Base-by-base conservation (phyloP, 2,888 invertebrate species). In the Apamea epomidion region DNA sequence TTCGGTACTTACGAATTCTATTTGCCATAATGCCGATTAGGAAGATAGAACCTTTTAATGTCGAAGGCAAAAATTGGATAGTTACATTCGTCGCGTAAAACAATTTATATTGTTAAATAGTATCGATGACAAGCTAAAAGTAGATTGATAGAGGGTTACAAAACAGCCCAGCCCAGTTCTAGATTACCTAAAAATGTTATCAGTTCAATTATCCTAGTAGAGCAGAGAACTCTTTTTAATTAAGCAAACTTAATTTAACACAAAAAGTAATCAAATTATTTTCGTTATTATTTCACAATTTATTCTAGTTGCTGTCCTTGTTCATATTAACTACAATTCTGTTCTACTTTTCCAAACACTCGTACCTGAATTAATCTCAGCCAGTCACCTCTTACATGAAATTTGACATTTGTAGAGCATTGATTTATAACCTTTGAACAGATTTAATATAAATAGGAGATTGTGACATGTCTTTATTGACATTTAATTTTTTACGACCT, bases 331-430 rank as follows among this genome's bases (percentile, higher is more conserved):
- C 45, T 12, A 71, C 25, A 60, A 51, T 7, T 69, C 4, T 51
- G n/a, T 62, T 74, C 51, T 69, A 67, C 14, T n/a, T 70, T 48
- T 70, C 2, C 29, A 65, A 74, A 75, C 12, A 16, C 32, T 72
- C 32, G 62, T 37, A 45, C 2, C 16, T 73, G 32, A 76, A 82
- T 86, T 48, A 54, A 83, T 75, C 48, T 69, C 18, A 71, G 32
- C 45, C 37, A 69, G 51, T 65, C 71, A 21, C n/a, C 18, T 48
- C 25, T 67, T 71, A 75, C 65, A 69, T 75, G 65, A 82, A 65
- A 69, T 60, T 76, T 86, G 87, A 83, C 83, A 78, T 82, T 73
- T 77, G 21, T 77, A 68, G 72, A 78, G 42, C 87, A 76, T 73
- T 78, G 68, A 78, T 83, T 73, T 75, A 74, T 69, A 65, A 65